Evolutionary conservation across 2,113 vertebrate genomes (phyloP).

Genomic region (Lepus europaeus): DNA sequence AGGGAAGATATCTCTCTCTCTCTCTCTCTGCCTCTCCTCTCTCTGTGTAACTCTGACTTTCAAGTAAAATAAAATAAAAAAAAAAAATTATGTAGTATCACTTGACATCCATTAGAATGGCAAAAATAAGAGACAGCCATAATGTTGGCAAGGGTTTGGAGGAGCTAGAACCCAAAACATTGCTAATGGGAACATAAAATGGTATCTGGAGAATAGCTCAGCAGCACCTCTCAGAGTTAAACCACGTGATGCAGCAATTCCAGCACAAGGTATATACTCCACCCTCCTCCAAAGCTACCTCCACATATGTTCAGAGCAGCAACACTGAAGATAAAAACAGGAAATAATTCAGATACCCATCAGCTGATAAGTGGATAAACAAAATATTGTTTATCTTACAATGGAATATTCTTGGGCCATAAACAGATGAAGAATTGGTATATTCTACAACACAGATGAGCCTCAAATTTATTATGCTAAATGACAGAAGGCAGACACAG

Average conservation of each 20-base stretch:
- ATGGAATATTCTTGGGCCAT: neutral
- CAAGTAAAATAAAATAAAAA: too few species aligned
- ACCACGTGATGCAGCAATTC: neutral
- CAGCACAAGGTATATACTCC: neutral
- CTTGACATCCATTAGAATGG: neutral
- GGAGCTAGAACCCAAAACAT: neutral
- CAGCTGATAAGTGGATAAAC: neutral
- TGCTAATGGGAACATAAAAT: neutral
- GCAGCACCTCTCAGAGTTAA: conserved; percentile 57
- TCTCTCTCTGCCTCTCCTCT: too few species aligned
- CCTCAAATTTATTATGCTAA: neutral
- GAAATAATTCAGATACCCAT: neutral
- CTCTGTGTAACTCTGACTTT: too few species aligned
- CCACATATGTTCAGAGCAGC: conserved; percentile 22
- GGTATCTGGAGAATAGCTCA: neutral
- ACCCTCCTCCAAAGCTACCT: conserved; percentile 8
- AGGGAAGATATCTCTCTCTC: too few species aligned
- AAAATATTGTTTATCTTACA: neutral
- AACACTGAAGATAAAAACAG: neutral
- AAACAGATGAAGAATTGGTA: neutral
- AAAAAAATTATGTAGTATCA: neutral
- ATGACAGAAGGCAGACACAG: neutral
- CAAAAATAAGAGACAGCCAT: neutral
- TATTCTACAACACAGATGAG: neutral
- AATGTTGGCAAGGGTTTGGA: neutral